Conservation (phyloP, 2,888 invertebrate species). For the Allygus modestus region DNA sequence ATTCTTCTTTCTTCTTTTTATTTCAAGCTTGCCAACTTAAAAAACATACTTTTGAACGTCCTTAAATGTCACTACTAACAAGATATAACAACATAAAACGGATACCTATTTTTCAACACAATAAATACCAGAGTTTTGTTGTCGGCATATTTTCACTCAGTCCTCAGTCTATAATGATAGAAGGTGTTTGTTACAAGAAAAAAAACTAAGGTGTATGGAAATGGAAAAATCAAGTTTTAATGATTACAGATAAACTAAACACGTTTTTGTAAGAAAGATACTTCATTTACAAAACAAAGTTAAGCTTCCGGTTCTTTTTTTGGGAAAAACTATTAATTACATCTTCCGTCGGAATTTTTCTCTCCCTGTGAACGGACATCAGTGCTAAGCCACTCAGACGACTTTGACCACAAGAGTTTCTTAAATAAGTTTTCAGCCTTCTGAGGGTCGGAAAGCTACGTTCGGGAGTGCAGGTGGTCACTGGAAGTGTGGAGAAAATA, state of each 20-base stretch:
- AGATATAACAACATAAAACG: too few species aligned
- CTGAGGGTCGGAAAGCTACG: conserved; percentile 28
- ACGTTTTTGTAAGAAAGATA: neutral
- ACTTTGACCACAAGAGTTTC: conserved; percentile 38
- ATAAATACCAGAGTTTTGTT: too few species aligned
- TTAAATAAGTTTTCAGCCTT: conserved; percentile 38
- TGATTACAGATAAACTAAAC: neutral
- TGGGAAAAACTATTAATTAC: neutral
- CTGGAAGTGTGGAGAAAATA: conserved; percentile 45
- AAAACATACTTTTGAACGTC: too few species aligned
- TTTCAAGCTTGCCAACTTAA: too few species aligned
- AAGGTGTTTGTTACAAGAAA: too few species aligned
- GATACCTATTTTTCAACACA: too few species aligned
- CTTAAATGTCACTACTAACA: too few species aligned
- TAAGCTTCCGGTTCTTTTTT: neutral
- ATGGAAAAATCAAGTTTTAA: neutral
- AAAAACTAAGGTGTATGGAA: too few species aligned
- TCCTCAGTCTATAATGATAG: too few species aligned
- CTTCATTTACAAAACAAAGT: conserved; percentile 49
- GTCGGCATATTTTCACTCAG: too few species aligned
- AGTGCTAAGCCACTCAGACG: conserved; percentile 30
- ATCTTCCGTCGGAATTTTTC: conserved; percentile 19
- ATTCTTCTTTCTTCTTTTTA: too few species aligned
- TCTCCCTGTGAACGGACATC: conserved; percentile 31
- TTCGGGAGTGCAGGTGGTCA: conserved; percentile 37